These are phyloP conservation scores for Rhabdomys dilectus DNA, from an alignment of 2,113 vertebrate genomes.

Conservation along the genomic window DNA sequence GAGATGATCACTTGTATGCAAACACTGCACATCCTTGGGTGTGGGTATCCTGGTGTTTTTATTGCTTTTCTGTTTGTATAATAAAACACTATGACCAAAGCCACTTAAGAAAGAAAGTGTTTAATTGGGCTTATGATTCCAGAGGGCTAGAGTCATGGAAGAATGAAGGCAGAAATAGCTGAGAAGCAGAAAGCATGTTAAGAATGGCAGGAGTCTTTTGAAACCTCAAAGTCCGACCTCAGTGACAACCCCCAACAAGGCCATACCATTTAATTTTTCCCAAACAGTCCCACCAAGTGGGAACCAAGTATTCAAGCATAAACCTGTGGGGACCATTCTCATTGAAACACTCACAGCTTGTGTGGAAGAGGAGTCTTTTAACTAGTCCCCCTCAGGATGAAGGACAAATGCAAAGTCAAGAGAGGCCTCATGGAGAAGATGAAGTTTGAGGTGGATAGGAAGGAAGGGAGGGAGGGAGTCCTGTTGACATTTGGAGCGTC, in stretches of 20 bases:
- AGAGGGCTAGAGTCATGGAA: neutral
- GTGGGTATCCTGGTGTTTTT: neutral
- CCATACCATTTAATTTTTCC: neutral
- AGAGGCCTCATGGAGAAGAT: neutral
- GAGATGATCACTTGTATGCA: neutral
- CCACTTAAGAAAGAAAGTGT: neutral
- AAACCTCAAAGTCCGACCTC: neutral
- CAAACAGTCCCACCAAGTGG: neutral
- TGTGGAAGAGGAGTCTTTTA: neutral
- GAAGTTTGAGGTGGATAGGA: neutral
- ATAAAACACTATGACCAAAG: neutral
- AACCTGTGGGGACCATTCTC: neutral
- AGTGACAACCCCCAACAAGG: neutral
- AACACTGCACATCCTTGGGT: neutral
- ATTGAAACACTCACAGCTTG: neutral
- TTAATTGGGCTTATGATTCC: neutral
- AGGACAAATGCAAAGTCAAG: neutral
- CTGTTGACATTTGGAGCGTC: neutral
- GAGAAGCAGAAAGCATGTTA: neutral
- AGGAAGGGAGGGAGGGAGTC: neutral
- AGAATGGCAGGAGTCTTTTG: neutral
- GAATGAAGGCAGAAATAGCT: neutral
- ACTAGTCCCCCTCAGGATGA: neutral
- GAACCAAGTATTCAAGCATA: neutral
- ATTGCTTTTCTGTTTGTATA: neutral